Base-by-base conservation (phyloP, 2,888 invertebrate genomes). In the Oxytorus armatus region DNA sequence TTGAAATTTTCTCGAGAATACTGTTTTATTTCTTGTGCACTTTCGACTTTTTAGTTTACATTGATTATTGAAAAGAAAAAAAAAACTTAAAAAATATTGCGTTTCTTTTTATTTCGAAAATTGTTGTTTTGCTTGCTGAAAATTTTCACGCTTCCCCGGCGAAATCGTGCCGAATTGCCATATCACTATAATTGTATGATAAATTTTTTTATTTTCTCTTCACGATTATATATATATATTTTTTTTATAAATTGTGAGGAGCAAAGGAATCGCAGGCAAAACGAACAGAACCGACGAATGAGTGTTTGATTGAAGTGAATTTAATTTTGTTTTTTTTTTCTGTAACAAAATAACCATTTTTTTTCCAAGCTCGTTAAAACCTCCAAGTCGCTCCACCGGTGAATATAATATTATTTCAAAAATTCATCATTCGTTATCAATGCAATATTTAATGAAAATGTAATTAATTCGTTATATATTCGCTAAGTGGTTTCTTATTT, bases 351-450 rank as follows among this genome's bases (percentile, higher is more conserved):
- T 14, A 14, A n/a, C n/a, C n/a, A n/a, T n/a, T n/a, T 51, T 36
- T 51, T 1, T 72, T 23, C 29, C 5, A 21, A 47, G 7, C 25
- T 42, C 39, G 49, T 61, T 47, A 18, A 47, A 7, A 61, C 5
- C 29, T 36, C 36, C 47, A 25, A 78, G 73, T 74, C 68, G 73
- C 61, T 61, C 73, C 77, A 66, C 77, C 51, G n/a, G n/a, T n/a
- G n/a, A n/a, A n/a, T n/a, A n/a, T n/a, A n/a, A n/a, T 3, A 39
- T 39, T 10, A 10, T 39, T 39, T 39, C 3, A 39, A 11, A 11
- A 39, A 39, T 39, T 7, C n/a, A 7, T 39, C 3, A 39, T 39
- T 8, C 8, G 39, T 10, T 3, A 39, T 39, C 1, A 39, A 39
- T 39, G 10, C 3, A 11, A 8, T n/a, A n/a, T n/a, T n/a, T n/a